Conservation (phyloP, 2,888 invertebrate species). For the Lepidocyrtinus sp. region DNA sequence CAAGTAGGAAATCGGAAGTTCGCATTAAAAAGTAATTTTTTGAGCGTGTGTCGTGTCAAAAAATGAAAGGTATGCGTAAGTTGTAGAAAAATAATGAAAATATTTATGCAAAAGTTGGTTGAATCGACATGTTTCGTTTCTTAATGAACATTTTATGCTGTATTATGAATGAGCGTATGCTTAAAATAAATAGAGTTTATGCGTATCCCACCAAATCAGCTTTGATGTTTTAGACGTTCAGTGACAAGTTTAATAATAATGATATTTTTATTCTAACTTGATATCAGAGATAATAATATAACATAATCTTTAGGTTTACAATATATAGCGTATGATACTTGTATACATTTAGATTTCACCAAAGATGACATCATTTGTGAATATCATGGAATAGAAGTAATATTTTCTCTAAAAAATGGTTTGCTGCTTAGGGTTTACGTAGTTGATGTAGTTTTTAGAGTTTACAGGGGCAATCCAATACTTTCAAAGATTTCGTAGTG, state of each 20-base stretch:
- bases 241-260: conserved; percentile 8
- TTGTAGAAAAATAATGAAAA: neutral
- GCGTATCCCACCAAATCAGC: no score
- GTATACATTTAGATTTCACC: neutral
- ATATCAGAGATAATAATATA: conserved; percentile 6
- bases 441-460: neutral
- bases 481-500: no score
- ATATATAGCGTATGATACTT: conserved; percentile 5
- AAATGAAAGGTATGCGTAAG: no score
- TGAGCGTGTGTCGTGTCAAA: conserved; percentile 12
- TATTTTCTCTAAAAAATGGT: neutral
- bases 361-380: neutral
- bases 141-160: no score
- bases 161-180: no score
- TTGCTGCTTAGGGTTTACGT: neutral
- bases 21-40: conserved; percentile 32
- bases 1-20: conserved; percentile 34
- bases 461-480: no score
- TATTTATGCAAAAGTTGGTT: no score
- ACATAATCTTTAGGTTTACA: neutral
- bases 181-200: no score
- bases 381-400: conserved; percentile 1
- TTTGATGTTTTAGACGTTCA: no score
- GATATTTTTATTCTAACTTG: conserved; percentile 6
- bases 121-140: no score